These are phyloP conservation scores for Epistrophella euchroma DNA, from an alignment of 2,888 invertebrate genomes.

Conservation along the genomic window DNA sequence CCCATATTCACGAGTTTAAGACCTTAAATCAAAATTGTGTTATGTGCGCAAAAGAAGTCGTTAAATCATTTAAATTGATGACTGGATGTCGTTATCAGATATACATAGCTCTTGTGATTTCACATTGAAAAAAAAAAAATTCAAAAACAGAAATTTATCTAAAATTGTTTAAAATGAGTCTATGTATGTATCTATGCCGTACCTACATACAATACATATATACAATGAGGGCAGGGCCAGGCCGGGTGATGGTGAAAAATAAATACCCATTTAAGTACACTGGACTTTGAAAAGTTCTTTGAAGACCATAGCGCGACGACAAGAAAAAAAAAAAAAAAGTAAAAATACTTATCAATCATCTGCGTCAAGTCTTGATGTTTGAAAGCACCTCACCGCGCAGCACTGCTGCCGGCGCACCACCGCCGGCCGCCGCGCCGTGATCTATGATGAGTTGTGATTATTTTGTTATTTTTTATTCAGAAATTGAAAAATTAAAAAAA, in stretches of 20 bases:
- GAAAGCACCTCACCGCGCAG: not conserved
- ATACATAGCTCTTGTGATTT: conserved; percentile 58
- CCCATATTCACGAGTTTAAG: conserved; percentile 20
- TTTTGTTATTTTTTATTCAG: conserved; percentile 34
- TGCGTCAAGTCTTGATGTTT: conserved; percentile 42
- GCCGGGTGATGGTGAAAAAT: conserved; percentile 9
- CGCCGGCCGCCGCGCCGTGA: not conserved
- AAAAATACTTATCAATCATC: conserved; percentile 67
- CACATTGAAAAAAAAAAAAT: conserved; percentile 43
- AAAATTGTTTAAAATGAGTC: conserved; percentile 47
- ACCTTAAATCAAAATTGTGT: conserved; percentile 39
- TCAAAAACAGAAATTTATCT: conserved; percentile 57
- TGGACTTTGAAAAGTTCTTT: conserved; percentile 61
- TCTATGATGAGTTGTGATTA: conserved; percentile 58
- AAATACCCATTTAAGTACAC: conserved; percentile 41
- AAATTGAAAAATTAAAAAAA: conserved; percentile 12
- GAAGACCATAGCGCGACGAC: conserved; percentile 41
- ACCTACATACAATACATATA: not conserved
- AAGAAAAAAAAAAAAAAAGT: not conserved
- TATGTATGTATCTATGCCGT: not conserved
- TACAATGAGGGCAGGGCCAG: conserved; percentile 40
- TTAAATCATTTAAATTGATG: conserved; percentile 73
- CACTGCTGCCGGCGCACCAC: not conserved
- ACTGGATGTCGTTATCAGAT: conserved; percentile 71
- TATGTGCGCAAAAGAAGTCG: conserved; percentile 62